These are phyloP conservation scores for Tamias sibiricus DNA, from an alignment of 2,113 vertebrate genomes.

Conservation along the genomic window DNA sequence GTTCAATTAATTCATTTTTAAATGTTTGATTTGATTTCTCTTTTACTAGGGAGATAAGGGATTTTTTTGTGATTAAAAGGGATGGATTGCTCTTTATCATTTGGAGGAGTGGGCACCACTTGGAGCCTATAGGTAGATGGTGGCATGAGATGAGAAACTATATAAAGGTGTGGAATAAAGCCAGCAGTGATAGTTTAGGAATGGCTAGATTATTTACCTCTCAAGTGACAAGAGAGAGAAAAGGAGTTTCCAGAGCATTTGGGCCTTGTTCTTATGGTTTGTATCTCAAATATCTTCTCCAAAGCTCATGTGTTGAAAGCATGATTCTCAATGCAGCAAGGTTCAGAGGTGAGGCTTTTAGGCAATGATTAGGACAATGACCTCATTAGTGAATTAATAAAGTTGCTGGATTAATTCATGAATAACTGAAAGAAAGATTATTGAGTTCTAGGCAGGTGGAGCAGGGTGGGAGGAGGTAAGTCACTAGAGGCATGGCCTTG, in stretches of 20 bases:
- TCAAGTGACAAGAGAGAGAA: neutral
- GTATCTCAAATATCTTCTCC: too few species aligned
- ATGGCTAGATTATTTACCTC: neutral
- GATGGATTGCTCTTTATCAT: conserved; percentile 37
- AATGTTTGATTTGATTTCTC: conserved; percentile 57
- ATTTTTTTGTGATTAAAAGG: neutral
- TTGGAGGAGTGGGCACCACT: neutral
- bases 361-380: too few species aligned
- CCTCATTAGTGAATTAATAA: too few species aligned
- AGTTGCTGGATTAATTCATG: too few species aligned
- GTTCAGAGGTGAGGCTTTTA: too few species aligned
- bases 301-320: too few species aligned
- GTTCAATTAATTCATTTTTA: conserved; percentile 57
- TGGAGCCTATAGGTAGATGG: neutral
- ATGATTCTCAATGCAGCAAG: too few species aligned
- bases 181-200: neutral
- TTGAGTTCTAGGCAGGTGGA: too few species aligned
- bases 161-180: neutral
- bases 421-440: too few species aligned
- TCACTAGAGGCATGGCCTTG: too few species aligned
- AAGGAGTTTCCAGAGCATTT: neutral
- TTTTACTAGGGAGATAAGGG: conserved; percentile 32
- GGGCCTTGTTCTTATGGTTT: neutral
- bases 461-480: too few species aligned
- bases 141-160: neutral